phyloP scores from a whole-genome alignment of 2,797 vertebrate species.

The Sphenopsis melanotis region DNA sequence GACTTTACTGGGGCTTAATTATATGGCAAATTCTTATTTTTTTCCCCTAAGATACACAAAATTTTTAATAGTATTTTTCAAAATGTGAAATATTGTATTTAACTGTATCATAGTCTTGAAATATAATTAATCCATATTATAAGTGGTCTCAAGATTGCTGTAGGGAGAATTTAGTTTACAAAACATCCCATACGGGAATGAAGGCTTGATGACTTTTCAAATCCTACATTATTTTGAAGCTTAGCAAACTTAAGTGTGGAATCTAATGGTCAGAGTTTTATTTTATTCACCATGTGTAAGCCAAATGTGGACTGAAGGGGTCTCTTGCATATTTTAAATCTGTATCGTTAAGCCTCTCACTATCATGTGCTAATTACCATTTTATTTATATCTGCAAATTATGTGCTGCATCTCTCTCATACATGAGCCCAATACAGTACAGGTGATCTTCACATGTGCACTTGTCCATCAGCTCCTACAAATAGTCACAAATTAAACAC shows the following conservation, averaged over 20 bases:
- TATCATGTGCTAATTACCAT: not conserved
- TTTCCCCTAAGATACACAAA: not conserved
- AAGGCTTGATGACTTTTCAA: not conserved
- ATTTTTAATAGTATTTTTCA: not conserved
- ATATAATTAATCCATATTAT: not conserved
- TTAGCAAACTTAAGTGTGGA: not conserved
- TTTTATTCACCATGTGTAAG: not conserved
- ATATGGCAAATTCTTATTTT: fast-evolving
- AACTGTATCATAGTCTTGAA: not conserved
- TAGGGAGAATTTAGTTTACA: not conserved
- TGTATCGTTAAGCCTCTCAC: not conserved
- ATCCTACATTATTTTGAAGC: not conserved
- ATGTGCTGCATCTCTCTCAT: not conserved
- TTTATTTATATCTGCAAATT: not conserved
- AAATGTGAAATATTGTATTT: not conserved
- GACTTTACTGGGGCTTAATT: not conserved
- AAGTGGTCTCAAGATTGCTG: not conserved
- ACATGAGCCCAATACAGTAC: not conserved
- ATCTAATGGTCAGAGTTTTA: not conserved
- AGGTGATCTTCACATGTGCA: not conserved
- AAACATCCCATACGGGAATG: not conserved
- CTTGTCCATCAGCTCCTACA: not conserved
- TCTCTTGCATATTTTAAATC: not conserved
- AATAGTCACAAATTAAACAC: not conserved
- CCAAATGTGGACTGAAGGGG: not conserved